Conservation (phyloP, 2,888 invertebrate species). For the Tetropium fuscum region DNA sequence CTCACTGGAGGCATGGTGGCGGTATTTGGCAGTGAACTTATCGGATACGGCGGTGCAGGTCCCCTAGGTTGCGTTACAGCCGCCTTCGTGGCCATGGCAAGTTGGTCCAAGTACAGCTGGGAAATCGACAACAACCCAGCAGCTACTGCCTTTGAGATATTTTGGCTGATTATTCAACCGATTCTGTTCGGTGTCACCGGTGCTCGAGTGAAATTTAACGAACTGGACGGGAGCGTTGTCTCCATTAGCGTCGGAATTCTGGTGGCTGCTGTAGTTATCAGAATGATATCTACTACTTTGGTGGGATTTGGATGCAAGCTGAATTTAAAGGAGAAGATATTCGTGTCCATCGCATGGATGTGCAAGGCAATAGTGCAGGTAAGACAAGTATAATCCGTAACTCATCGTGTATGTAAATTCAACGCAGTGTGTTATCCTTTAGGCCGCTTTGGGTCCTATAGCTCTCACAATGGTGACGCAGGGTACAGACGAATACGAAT, state of each 20-base stretch:
- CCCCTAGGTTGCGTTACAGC: slow-evolving; percentile 87
- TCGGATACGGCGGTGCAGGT: slow-evolving; percentile 80
- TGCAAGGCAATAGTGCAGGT: slow-evolving; percentile 97
- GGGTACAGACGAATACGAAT: slow-evolving; percentile 66
- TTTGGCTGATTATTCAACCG: slow-evolving; percentile 97
- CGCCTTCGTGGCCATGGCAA: slow-evolving; percentile 84
- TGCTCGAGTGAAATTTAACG: slow-evolving; percentile 85
- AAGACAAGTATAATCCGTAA: no score
- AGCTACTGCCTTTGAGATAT: slow-evolving; percentile 86
- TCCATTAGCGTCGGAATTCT: slow-evolving; percentile 79
- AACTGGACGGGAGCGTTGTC: slow-evolving; percentile 78
- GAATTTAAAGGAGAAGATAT: slow-evolving; percentile 90
- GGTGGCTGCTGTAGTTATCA: slow-evolving; percentile 73
- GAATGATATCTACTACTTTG: slow-evolving; percentile 75
- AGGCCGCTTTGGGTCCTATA: slow-evolving; percentile 86
- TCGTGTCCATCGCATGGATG: slow-evolving; percentile 92
- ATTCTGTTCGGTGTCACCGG: slow-evolving; percentile 94
- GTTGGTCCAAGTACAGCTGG: slow-evolving; percentile 88
- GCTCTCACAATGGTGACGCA: slow-evolving; percentile 75
- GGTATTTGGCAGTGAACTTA: slow-evolving; percentile 75
- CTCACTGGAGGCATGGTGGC: slow-evolving; percentile 85
- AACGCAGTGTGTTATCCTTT: slow-evolving; percentile 41
- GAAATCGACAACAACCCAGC: slow-evolving; percentile 90
- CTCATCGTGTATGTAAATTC: no score
- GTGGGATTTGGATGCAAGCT: slow-evolving; percentile 83